phyloP scores from a whole-genome alignment of 2,888 invertebrate species.

The Cheilosia variabilis region DNA sequence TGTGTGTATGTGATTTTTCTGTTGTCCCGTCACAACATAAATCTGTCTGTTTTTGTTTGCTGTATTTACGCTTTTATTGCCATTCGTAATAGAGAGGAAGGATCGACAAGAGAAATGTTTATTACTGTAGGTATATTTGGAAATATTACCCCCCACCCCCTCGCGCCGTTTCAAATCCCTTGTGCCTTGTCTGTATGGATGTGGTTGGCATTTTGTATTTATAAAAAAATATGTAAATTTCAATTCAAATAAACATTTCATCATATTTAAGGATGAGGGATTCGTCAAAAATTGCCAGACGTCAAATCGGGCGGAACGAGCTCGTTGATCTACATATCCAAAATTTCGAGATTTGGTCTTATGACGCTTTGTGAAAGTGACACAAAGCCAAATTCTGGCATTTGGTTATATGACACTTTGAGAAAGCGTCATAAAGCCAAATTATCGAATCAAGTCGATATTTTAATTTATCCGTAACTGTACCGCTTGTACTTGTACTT shows the following conservation, averaged over 20 bases:
- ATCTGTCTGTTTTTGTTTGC: conserved; percentile 37
- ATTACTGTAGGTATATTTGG: conserved; percentile 30
- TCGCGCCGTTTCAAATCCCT: conserved; percentile 9
- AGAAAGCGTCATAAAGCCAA: no score
- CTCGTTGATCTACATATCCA: conserved; percentile 36
- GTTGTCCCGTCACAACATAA: conserved; percentile 27
- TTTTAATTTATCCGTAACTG: no score
- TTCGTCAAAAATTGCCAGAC: conserved; percentile 48
- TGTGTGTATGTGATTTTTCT: conserved; percentile 17
- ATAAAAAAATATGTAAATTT: conserved; percentile 33
- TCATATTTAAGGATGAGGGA: conserved; percentile 49
- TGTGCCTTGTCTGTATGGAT: conserved; percentile 11
- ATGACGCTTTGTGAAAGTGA: no score
- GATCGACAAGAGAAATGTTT: conserved; percentile 68
- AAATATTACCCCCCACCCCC: background rate
- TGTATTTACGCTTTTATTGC: conserved; percentile 37
- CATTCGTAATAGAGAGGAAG: conserved; percentile 51
- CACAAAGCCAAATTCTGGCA: no score
- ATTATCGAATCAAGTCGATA: no score
- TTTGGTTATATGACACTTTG: no score
- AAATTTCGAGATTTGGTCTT: no score
- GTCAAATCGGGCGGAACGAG: conserved; percentile 12
- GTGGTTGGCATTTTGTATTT: conserved; percentile 17
- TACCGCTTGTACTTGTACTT: no score
- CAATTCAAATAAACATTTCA: conserved; percentile 51